Conservation (phyloP, 2,113 vertebrate genomes). For the Scytalopus superciliaris region DNA sequence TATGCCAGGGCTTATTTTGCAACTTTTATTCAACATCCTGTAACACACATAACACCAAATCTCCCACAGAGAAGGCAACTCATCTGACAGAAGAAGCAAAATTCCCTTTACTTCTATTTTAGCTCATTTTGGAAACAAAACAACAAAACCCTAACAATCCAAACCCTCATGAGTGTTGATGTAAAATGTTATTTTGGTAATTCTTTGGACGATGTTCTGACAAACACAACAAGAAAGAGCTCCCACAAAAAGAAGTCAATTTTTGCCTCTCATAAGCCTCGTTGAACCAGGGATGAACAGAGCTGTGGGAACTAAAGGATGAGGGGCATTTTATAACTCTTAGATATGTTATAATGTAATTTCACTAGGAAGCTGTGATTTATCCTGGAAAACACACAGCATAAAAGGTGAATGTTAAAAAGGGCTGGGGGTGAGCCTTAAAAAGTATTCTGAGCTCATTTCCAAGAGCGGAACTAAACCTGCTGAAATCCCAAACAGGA, state of each 20-base stretch:
- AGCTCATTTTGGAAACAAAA: constrained; percentile 32
- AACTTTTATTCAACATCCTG: background rate
- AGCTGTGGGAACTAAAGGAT: background rate
- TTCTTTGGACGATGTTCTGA: background rate
- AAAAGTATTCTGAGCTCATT: background rate
- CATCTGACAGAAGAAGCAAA: background rate
- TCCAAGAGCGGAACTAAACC: background rate
- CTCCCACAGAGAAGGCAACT: background rate
- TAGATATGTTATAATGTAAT: background rate
- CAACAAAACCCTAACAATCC: background rate
- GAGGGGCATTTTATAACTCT: background rate
- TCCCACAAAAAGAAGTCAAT: background rate
- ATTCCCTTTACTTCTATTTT: constrained; percentile 33
- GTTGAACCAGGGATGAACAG: background rate
- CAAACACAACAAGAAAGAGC: background rate
- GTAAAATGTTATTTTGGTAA: background rate
- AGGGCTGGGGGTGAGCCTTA: background rate
- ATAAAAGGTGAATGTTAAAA: background rate
- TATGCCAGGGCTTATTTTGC: background rate
- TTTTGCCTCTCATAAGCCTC: background rate
- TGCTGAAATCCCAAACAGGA: background rate
- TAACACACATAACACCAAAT: background rate
- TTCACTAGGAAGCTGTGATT: background rate
- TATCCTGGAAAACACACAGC: background rate
- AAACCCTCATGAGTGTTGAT: background rate